A percentile compares a stretch with the other conserved stretches of the same genome.
These are phyloP conservation scores for Meandrusa payeni DNA, from an alignment of 2,888 invertebrate species.

Conservation along the genomic window DNA sequence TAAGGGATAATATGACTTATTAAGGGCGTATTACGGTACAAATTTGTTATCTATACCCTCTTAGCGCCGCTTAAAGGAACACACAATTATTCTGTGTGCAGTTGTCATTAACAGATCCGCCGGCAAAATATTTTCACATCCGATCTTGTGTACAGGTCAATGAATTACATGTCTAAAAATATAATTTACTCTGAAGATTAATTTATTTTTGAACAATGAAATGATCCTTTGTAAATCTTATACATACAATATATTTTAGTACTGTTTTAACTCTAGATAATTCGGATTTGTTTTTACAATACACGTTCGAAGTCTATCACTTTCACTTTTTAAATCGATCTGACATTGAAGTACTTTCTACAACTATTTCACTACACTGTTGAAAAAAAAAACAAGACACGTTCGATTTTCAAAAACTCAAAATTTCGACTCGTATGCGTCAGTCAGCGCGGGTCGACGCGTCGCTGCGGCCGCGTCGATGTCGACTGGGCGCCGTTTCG, in stretches of 20 bases:
- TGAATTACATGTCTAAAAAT: conserved; percentile 46
- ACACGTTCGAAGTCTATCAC: conserved; percentile 27
- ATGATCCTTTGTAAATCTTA: too few species aligned
- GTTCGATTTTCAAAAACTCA: conserved; percentile 43
- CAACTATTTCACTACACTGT: conserved; percentile 24
- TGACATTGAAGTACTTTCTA: conserved; percentile 16
- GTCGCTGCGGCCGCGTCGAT: conserved; percentile 52
- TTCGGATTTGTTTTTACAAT: neutral
- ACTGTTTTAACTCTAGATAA: neutral
- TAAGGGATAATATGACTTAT: conserved; percentile 3
- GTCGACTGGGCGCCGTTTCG: conserved; percentile 67
- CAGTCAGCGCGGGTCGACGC: conserved; percentile 56
- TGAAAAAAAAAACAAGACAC: conserved; percentile 28
- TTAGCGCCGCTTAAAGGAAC: conserved; percentile 25
- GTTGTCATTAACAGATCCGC: conserved; percentile 56
- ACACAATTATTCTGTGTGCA: conserved; percentile 33
- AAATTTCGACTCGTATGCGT: conserved; percentile 40
- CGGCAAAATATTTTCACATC: conserved; percentile 54
- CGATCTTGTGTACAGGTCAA: conserved; percentile 54
- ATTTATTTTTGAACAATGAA: too few species aligned
- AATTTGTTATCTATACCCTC: neutral
- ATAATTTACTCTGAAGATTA: conserved; percentile 4
- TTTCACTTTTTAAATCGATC: conserved; percentile 39
- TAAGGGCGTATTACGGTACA: neutral
- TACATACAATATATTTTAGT: neutral